Evolutionary conservation across 1,140 invertebrate species (phyloP).

Genomic region (Formica selysi): DNA sequence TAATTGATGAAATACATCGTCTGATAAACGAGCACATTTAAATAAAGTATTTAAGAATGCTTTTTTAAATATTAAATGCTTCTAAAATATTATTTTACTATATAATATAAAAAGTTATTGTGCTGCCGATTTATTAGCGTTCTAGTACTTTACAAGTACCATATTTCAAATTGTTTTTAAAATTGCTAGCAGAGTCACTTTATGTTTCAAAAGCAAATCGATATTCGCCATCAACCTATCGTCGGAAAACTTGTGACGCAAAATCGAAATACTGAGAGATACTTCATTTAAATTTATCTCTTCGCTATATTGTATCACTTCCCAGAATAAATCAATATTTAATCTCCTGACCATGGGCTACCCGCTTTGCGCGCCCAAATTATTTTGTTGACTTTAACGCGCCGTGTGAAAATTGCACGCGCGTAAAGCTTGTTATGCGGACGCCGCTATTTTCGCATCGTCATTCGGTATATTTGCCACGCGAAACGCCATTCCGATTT

Average conservation of each 20-base stretch:
- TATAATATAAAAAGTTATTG: neutral
- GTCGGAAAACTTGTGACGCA: neutral
- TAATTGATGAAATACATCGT: neutral
- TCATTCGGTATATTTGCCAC: slow-evolving; percentile 55
- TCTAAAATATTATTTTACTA: neutral
- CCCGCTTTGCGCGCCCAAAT: slow-evolving; percentile 47
- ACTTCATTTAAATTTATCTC: slow-evolving; percentile 23
- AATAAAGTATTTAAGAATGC: neutral
- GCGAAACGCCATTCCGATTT: slow-evolving; percentile 40
- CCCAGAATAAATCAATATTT: slow-evolving; percentile 60
- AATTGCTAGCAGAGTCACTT: neutral
- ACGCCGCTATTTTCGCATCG: slow-evolving; percentile 54
- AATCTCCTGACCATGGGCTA: slow-evolving; percentile 37
- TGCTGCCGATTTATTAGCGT: neutral
- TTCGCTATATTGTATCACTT: neutral
- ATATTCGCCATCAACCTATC: slow-evolving; percentile 11
- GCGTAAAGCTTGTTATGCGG: slow-evolving; percentile 47
- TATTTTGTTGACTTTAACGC: slow-evolving; percentile 61
- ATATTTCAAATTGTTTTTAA: neutral
- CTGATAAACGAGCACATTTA: neutral
- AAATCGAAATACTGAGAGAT: slow-evolving; percentile 1
- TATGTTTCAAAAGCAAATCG: neutral
- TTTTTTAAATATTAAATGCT: neutral
- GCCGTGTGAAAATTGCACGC: slow-evolving; percentile 52
- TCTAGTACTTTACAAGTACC: neutral